These are phyloP conservation scores for Corydoras maculifer DNA, from an alignment of 2,113 vertebrate species.

Conservation along the genomic window DNA sequence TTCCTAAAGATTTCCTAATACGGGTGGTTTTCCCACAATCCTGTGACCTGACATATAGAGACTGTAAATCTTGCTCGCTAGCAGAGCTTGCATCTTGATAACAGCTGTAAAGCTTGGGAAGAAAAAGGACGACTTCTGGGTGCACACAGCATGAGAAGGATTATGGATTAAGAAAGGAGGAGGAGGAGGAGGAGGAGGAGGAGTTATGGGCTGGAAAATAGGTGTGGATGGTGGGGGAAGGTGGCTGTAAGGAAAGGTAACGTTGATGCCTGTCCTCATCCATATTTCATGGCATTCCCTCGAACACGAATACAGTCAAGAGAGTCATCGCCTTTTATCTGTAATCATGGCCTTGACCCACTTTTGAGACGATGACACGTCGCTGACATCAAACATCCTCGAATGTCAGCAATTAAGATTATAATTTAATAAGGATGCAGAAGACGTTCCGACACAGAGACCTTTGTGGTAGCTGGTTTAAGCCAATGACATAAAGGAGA, in stretches of 20 bases:
- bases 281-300: conserved; percentile 69
- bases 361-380: conserved; percentile 24
- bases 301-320: conserved; percentile 50
- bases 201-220: conserved; percentile 21
- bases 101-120: background rate
- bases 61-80: conserved; percentile 52
- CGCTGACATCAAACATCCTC: conserved; percentile 3
- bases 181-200: conserved; percentile 13
- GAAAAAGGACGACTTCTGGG: conserved; percentile 41
- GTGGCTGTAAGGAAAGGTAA: conserved; percentile 53
- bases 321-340: conserved; percentile 65
- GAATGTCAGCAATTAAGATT: background rate
- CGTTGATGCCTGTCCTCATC: conserved; percentile 66
- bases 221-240: conserved; percentile 20
- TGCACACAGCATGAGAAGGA: conserved; percentile 16
- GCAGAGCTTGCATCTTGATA: conserved; percentile 30
- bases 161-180: conserved; percentile 4
- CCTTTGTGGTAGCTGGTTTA: conserved; percentile 8
- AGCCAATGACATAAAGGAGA: background rate
- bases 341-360: conserved; percentile 53
- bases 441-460: conserved; percentile 10
- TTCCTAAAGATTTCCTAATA: too few relatives aligned
- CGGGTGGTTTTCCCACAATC: too few relatives aligned
- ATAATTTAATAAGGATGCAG: background rate
- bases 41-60: too few relatives aligned